Conservation (phyloP, 1,140 invertebrate genomes). For the Drosophila triauraria region DNA sequence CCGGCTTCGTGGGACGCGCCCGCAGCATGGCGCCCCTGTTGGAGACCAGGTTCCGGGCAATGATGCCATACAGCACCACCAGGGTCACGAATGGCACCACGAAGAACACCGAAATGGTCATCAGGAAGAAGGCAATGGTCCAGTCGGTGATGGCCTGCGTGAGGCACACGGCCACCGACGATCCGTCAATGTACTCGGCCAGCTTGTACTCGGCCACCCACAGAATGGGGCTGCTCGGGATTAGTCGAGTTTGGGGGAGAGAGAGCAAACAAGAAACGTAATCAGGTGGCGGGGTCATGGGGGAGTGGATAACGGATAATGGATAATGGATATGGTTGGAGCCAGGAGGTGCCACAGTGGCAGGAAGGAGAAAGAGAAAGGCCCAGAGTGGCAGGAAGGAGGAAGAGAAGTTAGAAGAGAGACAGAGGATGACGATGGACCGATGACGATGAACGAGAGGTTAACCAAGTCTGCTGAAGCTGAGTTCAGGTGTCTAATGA, state of each 20-base stretch:
- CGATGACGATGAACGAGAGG: conserved; percentile 10
- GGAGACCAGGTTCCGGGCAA: conserved; percentile 92
- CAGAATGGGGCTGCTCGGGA: conserved; percentile 90
- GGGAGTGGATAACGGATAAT: conserved; percentile 41
- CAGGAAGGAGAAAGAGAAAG: conserved; percentile 8
- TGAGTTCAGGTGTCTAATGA: conserved; percentile 10
- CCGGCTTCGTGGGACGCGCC: conserved; percentile 85
- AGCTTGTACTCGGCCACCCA: conserved; percentile 90
- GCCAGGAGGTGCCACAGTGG: conserved; percentile 2
- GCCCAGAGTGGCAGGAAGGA: too few species aligned
- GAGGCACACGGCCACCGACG: conserved; percentile 89
- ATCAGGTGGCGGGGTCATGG: conserved; percentile 53
- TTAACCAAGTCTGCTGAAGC: conserved; percentile 8
- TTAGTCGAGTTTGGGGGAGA: conserved; percentile 28
- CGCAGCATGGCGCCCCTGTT: conserved; percentile 89
- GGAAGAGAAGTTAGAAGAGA: conserved; percentile 6
- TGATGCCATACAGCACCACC: conserved; percentile 92
- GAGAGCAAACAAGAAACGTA: conserved; percentile 66
- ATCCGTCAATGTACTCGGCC: conserved; percentile 89
- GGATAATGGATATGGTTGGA: conserved; percentile 38
- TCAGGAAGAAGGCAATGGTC: conserved; percentile 91
- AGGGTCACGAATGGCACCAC: conserved; percentile 92
- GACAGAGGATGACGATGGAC: conserved; percentile 8
- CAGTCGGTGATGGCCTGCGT: conserved; percentile 90
- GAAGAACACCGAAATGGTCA: conserved; percentile 93